Conservation (phyloP, 2,113 vertebrate species). For the Anolis sagrei region DNA sequence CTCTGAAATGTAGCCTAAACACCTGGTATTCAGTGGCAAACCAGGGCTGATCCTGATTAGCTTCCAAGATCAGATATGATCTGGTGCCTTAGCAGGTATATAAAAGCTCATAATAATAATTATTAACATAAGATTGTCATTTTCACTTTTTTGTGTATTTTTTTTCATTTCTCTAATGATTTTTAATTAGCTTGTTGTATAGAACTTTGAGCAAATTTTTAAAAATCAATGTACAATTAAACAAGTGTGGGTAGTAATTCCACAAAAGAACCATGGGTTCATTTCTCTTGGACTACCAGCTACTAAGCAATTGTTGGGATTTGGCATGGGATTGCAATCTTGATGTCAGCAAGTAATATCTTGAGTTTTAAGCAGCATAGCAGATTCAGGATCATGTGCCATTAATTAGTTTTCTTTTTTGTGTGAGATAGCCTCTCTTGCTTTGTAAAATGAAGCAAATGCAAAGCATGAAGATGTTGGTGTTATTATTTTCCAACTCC, state of each 20-base stretch:
- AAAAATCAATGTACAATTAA: not conserved
- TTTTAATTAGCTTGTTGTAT: not conserved
- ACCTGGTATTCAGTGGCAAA: too few species aligned
- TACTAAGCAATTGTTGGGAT: not conserved
- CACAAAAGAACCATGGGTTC: not conserved
- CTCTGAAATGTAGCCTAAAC: too few species aligned
- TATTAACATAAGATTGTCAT: not conserved
- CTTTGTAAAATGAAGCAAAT: not conserved
- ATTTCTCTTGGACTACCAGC: not conserved
- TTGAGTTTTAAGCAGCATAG: not conserved
- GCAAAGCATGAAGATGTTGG: too few species aligned
- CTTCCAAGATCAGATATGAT: too few species aligned
- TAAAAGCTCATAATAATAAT: not conserved
- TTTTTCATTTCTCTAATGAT: not conserved
- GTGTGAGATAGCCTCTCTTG: not conserved
- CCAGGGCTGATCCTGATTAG: too few species aligned
- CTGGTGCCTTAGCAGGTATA: not conserved
- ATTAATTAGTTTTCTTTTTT: not conserved
- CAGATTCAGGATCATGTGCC: not conserved
- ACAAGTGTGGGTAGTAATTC: not conserved
- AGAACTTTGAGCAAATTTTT: not conserved
- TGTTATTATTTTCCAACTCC: not conserved
- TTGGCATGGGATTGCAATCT: not conserved
- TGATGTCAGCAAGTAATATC: not conserved
- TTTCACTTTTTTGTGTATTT: not conserved